Evolutionary conservation across 2,113 vertebrate species (phyloP).

Genomic region (Mastomys coucha): DNA sequence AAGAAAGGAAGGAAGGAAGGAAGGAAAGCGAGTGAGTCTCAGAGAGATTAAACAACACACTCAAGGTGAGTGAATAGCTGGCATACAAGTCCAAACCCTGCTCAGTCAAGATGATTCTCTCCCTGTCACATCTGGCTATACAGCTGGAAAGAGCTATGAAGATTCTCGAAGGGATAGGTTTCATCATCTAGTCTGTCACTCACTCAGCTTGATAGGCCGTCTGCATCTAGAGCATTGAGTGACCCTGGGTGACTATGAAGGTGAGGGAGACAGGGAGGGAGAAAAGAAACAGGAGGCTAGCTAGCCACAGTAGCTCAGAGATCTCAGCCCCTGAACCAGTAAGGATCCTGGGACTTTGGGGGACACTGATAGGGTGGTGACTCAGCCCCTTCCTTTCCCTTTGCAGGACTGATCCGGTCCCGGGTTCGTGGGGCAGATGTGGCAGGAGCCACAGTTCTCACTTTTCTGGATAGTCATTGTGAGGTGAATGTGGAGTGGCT

Average conservation of each 20-base stretch:
- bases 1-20: no score
- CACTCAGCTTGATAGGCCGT: neutral
- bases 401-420: constrained; percentile 95
- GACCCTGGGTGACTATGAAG: neutral
- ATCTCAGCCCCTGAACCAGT: neutral
- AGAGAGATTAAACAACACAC: neutral
- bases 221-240: neutral
- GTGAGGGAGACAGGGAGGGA: neutral
- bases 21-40: neutral
- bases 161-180: neutral
- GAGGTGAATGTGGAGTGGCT: constrained; percentile 98
- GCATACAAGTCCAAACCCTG: neutral
- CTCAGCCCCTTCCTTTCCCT: neutral
- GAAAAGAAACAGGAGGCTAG: neutral
- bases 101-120: constrained; percentile 7
- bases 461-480: constrained; percentile 98
- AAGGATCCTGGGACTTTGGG: neutral
- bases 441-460: constrained; percentile 93
- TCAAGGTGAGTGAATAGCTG: neutral
- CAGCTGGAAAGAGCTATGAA: fast-evolving
- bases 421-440: constrained; percentile 95
- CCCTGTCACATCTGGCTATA: neutral
- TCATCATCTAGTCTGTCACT: neutral
- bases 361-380: neutral
- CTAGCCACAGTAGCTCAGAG: neutral